Base-by-base conservation (phyloP, 2,888 invertebrate genomes). In the Anthoptus insignis region DNA sequence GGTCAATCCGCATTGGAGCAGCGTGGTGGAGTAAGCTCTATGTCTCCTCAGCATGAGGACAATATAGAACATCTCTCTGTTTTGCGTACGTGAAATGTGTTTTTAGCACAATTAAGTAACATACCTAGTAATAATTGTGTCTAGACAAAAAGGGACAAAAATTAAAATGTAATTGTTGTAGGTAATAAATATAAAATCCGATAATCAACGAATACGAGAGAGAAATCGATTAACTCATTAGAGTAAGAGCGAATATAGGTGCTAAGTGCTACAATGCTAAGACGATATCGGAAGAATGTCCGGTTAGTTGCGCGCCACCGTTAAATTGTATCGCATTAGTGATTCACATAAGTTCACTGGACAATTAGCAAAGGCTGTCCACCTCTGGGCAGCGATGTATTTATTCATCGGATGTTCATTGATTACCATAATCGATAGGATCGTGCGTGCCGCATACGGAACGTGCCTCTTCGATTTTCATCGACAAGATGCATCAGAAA, bases 351-450 rank as follows among this genome's bases (percentile, higher is more conserved):
- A 80, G 91, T 90, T 89, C 89, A 89, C 84, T 86, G 89, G 86
- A 89, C 91, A 92, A 93, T 92, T 93, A 93, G 92, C 88, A 89
- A 90, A 92, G 92, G 92, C 91, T 92, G 92, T 91, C 90, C 87
- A 93, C 92, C 92, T 91, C 89, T 89, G 85, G 83, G 86, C 82
- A 80, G 79, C 83, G 83, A 79, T 86, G 87, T 90, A 89, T 90
- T 86, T 90, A 93, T 93, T 93, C 91, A 92, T 91, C 92, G 91
- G 90, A 90, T 91, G 92, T 90, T 81, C 83, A 87, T 75, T 82
- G 92, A 93, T 93, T 92, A 92, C 90, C 92, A 92, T 92, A 92
- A 91, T 90, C 90, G 91, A 91, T 89, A 89, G 79, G 84, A 87
- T 83, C 83, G 87, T 83, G 83, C 89, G 91, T 85, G 85, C 83